Evolutionary conservation across 2,888 invertebrate species (phyloP).

Genomic region (Phortica magna): DNA sequence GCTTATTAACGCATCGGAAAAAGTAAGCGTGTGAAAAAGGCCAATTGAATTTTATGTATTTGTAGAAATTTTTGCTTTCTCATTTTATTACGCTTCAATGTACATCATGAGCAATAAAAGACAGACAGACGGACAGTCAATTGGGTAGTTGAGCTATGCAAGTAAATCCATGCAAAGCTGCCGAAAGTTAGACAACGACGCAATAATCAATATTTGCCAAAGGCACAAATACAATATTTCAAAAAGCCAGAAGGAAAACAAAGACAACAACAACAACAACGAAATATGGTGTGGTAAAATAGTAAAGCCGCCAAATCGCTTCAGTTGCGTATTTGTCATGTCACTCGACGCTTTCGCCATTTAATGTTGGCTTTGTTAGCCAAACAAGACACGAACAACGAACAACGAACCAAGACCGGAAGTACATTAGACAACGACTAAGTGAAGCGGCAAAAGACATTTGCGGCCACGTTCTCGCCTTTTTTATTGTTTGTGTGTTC

Average conservation of each 20-base stretch:
- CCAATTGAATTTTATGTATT: neutral
- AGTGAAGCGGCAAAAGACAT: constrained; percentile 24
- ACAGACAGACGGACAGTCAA: neutral
- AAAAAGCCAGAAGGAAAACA: neutral
- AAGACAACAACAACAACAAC: neutral
- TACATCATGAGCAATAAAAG: too few relatives aligned
- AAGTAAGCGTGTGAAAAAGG: neutral
- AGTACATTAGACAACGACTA: constrained; percentile 15
- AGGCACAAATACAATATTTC: neutral
- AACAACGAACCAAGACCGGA: constrained; percentile 2
- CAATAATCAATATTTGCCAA: constrained; percentile 2
- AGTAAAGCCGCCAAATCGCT: neutral
- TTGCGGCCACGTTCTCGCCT: neutral
- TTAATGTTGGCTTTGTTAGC: neutral
- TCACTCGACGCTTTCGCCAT: neutral
- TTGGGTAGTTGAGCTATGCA: neutral
- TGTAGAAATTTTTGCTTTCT: neutral
- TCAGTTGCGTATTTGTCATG: neutral
- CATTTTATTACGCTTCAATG: neutral
- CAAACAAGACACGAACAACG: neutral
- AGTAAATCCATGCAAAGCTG: constrained; percentile 3
- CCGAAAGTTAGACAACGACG: neutral
- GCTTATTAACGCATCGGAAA: neutral
- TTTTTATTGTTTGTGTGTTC: neutral
- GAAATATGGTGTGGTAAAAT: too few relatives aligned